Evolutionary conservation across 1,140 invertebrate species (phyloP).

Genomic region (Papilio polytes): DNA sequence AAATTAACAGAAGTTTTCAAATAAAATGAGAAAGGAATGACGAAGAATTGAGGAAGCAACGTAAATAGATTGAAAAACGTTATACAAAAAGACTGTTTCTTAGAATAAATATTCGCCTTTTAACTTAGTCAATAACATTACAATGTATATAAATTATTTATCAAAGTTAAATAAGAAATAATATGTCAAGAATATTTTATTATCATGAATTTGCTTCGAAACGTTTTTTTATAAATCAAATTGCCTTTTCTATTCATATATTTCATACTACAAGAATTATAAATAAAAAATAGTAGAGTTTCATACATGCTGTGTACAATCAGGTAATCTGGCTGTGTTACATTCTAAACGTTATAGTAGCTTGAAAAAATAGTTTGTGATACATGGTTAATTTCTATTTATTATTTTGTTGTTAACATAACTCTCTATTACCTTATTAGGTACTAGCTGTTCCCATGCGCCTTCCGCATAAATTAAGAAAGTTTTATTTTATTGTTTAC

Average conservation of each 20-base stretch:
- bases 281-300: too few relatives aligned
- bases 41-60: conserved; percentile 6
- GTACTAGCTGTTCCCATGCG: too few relatives aligned
- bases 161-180: neutral
- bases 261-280: neutral
- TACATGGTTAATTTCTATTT: too few relatives aligned
- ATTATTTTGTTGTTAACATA: too few relatives aligned
- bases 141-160: neutral
- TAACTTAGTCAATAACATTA: neutral
- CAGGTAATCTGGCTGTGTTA: too few relatives aligned
- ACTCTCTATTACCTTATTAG: too few relatives aligned
- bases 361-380: too few relatives aligned
- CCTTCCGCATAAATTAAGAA: too few relatives aligned
- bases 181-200: neutral
- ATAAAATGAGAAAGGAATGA: neutral
- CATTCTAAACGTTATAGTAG: too few relatives aligned
- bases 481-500: too few relatives aligned
- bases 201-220: too few relatives aligned
- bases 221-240: neutral
- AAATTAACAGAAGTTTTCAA: conserved; percentile 9
- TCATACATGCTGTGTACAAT: too few relatives aligned
- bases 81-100: neutral
- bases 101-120: neutral
- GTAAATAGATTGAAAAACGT: neutral
- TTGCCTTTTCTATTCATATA: neutral